phyloP scores from a whole-genome alignment of 2,888 invertebrate genomes.

The Mythimna albipuncta region DNA sequence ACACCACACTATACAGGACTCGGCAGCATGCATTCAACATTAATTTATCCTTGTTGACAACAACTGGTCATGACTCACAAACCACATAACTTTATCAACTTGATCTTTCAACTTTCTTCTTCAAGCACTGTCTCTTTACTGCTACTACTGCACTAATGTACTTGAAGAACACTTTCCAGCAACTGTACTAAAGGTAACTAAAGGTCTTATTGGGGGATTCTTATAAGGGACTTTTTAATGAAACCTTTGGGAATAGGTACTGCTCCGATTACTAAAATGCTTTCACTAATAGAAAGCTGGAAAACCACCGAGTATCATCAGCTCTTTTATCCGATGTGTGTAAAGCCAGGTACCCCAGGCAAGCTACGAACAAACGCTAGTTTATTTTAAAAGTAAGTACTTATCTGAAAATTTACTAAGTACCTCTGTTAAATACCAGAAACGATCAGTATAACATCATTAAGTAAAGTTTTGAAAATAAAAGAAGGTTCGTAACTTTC shows the following conservation, averaged over 20 bases:
- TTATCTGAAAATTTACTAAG: not conserved
- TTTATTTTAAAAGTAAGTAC: not conserved
- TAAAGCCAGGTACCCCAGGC: not conserved
- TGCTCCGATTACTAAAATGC: not conserved
- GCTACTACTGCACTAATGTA: not conserved
- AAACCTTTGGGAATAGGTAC: not conserved
- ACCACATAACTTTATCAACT: slow-evolving; percentile 16
- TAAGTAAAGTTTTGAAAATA: slow-evolving; percentile 66
- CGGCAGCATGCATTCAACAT: slow-evolving; percentile 10
- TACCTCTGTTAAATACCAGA: slow-evolving; percentile 5
- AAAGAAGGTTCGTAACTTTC: slow-evolving; percentile 70
- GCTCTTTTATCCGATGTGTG: no score
- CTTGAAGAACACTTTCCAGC: slow-evolving; percentile 1
- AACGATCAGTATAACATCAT: slow-evolving; percentile 59
- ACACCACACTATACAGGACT: slow-evolving; percentile 2
- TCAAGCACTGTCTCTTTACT: not conserved
- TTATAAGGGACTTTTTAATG: not conserved
- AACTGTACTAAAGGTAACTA: not conserved
- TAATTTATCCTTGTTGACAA: slow-evolving; percentile 9
- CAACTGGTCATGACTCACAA: slow-evolving; percentile 9
- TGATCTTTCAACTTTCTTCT: slow-evolving; percentile 27
- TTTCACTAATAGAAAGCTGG: slow-evolving; percentile 1
- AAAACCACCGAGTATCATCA: no score
- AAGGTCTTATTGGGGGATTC: no score
- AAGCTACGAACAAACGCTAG: not conserved